phyloP scores from a whole-genome alignment of 2,113 vertebrate genomes.

The Hirundichthys speculiger region DNA sequence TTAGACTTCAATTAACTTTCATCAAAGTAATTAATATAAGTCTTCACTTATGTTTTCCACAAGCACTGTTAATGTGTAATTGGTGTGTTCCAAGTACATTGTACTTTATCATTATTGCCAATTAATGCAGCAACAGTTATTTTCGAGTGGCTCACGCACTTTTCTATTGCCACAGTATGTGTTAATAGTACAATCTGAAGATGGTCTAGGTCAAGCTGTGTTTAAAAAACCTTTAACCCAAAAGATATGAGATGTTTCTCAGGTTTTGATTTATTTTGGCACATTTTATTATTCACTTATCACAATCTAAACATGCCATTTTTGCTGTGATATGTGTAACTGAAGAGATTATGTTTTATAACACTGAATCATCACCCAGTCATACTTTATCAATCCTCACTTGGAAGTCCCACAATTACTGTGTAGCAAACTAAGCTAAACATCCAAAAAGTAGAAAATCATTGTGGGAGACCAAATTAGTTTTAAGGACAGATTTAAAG shows the following conservation, averaged over 20 bases:
- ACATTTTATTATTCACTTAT: background rate
- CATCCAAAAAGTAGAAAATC: slow-evolving; percentile 21
- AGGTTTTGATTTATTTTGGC: background rate
- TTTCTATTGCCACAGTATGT: background rate
- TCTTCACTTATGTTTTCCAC: no score
- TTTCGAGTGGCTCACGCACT: no score
- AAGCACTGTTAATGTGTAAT: no score
- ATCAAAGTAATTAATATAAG: no score
- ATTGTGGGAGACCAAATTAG: slow-evolving; percentile 40
- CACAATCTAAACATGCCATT: background rate
- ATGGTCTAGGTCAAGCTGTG: background rate
- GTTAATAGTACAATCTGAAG: background rate
- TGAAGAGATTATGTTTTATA: background rate
- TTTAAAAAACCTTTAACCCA: background rate
- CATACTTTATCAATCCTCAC: slow-evolving; percentile 13
- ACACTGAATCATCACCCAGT: slow-evolving; percentile 14
- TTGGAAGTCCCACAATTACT: slow-evolving; percentile 14
- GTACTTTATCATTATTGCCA: no score
- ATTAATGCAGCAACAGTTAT: no score
- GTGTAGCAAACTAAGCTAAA: slow-evolving; percentile 26
- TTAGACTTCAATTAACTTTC: no score
- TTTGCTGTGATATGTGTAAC: slow-evolving; percentile 4
- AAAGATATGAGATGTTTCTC: background rate
- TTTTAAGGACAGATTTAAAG: slow-evolving; percentile 37
- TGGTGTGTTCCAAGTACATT: no score